Base-by-base conservation (phyloP, 2,888 invertebrate genomes). In the Pediacus dermestoides region DNA sequence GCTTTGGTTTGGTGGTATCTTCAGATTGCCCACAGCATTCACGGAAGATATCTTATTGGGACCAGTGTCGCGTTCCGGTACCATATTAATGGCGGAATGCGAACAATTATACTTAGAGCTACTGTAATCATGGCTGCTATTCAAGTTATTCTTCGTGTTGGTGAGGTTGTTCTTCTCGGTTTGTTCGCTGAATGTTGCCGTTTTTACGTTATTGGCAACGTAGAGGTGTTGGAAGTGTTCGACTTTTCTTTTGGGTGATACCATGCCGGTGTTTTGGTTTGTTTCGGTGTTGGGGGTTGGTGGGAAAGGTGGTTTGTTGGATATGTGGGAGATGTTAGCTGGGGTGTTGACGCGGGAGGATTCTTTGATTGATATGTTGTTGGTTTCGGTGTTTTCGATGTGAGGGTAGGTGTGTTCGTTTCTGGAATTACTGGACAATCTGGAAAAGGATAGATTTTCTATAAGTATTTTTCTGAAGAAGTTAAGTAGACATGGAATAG, bases 31-130 rank as follows among this genome's bases (percentile, higher is more conserved):
- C 2, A 65, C 60, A 3, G 54, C 52, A 41, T 57, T 62, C 11
- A 59, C 51, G 12, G 70, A 63, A 13, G 69, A 67, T 39, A 72
- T 70, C 54, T 72, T 70, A 55, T 74, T 64, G 2, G 67, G 65
- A 8, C 64, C 71, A 37, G 75, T 70, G 52, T 76, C 76, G 39
- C 74, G 64, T 63, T 75, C 75, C 8, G 75, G 73, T 13, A 75
- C 73, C 73, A 75, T 74, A 55, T 70, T 64, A 3, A 60, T 52
- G 3, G 63, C 52, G 4, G 59, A 53, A 38, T 63, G 60, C 7
- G 47, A 50, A 32, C 62, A 60, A 40, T 52, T 58, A 31, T 60
- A 61, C 36, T 62, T 64, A 16, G 43, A 42, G 27, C 42, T 46
- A 26, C 42, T 48, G 37, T 56, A 60, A 8, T 63, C 62, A 32